These are phyloP conservation scores for Seira ritae DNA, from an alignment of 2,888 invertebrate species.

Conservation along the genomic window DNA sequence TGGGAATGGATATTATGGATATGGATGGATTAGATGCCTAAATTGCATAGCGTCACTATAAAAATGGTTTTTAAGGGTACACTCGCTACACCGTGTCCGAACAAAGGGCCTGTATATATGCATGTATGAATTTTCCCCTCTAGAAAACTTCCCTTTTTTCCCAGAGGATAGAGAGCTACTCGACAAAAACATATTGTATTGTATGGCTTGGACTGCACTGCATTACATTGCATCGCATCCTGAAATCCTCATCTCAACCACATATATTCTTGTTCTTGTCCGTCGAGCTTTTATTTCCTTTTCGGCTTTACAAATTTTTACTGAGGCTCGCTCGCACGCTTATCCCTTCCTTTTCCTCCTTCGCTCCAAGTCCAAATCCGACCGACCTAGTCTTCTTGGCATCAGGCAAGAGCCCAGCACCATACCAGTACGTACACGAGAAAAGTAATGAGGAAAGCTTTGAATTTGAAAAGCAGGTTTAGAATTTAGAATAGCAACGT, in stretches of 20 bases:
- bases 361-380: neutral
- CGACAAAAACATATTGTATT: neutral
- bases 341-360: constrained; percentile 31
- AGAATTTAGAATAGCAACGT: neutral
- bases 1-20: no score
- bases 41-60: neutral
- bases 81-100: constrained; percentile 30
- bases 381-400: neutral
- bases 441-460: neutral
- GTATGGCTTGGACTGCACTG: no score
- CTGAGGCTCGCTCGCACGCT: constrained; percentile 43
- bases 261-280: neutral
- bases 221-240: no score
- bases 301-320: constrained; percentile 2
- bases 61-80: constrained; percentile 28
- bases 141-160: constrained; percentile 35
- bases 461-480: neutral
- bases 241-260: no score
- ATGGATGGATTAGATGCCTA: no score
- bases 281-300: constrained; percentile 13
- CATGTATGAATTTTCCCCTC: neutral
- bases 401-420: neutral
- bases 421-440: neutral
- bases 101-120: constrained; percentile 36
- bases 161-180: neutral